Evolutionary conservation across 2,888 invertebrate species (phyloP).

Genomic region (Apamea epomidion): DNA sequence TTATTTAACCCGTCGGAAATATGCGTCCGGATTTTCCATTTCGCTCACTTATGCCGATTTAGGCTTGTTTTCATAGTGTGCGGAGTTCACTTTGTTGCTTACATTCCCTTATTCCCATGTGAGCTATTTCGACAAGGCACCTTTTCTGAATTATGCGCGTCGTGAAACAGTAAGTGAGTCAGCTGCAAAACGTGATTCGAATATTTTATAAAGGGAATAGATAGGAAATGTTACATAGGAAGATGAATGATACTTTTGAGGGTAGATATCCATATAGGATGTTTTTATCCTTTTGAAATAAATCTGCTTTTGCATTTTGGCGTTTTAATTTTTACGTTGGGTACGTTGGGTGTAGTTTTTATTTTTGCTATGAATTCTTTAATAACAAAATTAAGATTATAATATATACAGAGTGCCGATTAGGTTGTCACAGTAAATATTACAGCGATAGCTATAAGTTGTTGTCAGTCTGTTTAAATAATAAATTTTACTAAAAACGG

Average conservation of each 20-base stretch:
- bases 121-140: slow-evolving; percentile 27
- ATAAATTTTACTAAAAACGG: no score
- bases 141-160: slow-evolving; percentile 48
- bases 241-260: slow-evolving; percentile 18
- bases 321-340: neutral
- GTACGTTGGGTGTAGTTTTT: neutral
- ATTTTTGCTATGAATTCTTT: neutral
- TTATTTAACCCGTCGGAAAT: neutral
- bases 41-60: slow-evolving; percentile 10
- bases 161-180: slow-evolving; percentile 36
- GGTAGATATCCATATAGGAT: neutral
- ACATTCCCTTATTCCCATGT: slow-evolving; percentile 33
- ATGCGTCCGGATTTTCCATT: slow-evolving; percentile 34
- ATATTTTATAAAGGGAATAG: slow-evolving; percentile 22
- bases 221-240: neutral
- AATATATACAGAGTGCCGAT: no score
- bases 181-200: slow-evolving; percentile 47
- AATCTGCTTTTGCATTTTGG: neutral
- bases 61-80: slow-evolving; percentile 17
- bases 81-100: slow-evolving; percentile 29
- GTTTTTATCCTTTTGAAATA: neutral
- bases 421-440: no score
- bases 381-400: neutral
- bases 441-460: no score
- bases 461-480: no score